A percentile compares a stretch with the other conserved stretches of the same genome.
These are phyloP conservation scores for Laothoe populi DNA, from an alignment of 2,888 invertebrate genomes.

Conservation along the genomic window DNA sequence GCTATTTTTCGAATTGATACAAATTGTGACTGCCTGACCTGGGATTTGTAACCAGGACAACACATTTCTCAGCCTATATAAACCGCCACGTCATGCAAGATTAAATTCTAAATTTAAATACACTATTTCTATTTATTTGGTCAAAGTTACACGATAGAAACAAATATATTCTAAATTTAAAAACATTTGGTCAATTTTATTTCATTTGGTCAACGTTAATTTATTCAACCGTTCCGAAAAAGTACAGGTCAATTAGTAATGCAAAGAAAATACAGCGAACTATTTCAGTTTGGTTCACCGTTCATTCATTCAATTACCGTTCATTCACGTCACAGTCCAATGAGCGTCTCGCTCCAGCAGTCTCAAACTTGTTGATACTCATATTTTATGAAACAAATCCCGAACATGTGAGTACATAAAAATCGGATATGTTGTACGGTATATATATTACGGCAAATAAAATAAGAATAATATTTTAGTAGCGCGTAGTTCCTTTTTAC, in stretches of 20 bases:
- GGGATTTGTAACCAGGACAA: no score
- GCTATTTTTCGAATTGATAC: no score
- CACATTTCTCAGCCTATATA: no score
- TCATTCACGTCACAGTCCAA: slow-evolving; percentile 6
- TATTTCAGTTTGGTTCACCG: not conserved
- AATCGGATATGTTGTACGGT: not conserved
- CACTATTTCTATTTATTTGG: no score
- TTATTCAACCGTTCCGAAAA: not conserved
- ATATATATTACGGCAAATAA: not conserved
- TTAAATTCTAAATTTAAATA: not conserved
- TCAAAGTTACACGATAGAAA: no score
- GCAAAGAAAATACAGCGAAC: not conserved
- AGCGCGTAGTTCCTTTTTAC: not conserved
- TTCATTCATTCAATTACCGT: slow-evolving; percentile 13
- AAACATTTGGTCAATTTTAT: no score
- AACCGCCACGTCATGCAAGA: no score
- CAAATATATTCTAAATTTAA: no score
- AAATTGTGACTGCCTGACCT: no score
- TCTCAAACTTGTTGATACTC: slow-evolving; percentile 21
- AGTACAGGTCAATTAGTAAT: not conserved
- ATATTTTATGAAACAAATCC: slow-evolving; percentile 1
- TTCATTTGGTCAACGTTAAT: not conserved
- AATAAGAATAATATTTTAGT: not conserved
- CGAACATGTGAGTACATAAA: not conserved
- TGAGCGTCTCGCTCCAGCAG: slow-evolving; percentile 3